Evolutionary conservation across 2,113 vertebrate genomes (phyloP), one percentile per base, ranked within the genome.

Genomic region (Erythrolamprus reginae): DNA sequence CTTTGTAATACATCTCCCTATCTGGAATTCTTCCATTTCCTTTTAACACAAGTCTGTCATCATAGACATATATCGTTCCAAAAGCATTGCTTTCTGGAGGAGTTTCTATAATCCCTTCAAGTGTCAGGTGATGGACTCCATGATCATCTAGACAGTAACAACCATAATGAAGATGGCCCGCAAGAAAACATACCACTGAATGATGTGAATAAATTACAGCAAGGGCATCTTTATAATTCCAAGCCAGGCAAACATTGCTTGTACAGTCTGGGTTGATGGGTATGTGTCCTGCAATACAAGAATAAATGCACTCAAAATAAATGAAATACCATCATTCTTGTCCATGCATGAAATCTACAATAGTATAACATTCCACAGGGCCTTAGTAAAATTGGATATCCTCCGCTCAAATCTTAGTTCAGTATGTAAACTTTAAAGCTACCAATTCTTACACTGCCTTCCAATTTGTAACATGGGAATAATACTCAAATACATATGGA

Each of bases 71-170:
- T 26, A 99, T 88, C 0, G 98, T 99, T 85, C 95, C 98, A 10
- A 98, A 99, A 17, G 99, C 99, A 23, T 98, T 96, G 92, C 95
- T 97, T 9, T 96, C 95, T 0, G 99, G 98, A 0, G 97, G 97
- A 0, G 99, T 99, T 96, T 99, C 99, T 10, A 99, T 98, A 65
- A 99, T 94, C 0, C 98, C 98, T 91, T 98, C 97, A 45, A 99
- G 24, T 0, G 98, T 99, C 91, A 99, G 87, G 51, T 99, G 97
- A 92, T 99, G 98, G 21, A 99, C 97, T 24, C 98, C 98, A 0
- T 94, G 96, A 0, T 89, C 4, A 50, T 99, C 99, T 70, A 50
- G 48, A 88, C 94, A 95, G 94, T 99, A 99, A 52, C 98, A 98
- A 0, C 98, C 98, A 0, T 98, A 96, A 0, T 99, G 99, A 89